phyloP scores from a whole-genome alignment of 2,797 vertebrate genomes.

The Alcedo atthis region DNA sequence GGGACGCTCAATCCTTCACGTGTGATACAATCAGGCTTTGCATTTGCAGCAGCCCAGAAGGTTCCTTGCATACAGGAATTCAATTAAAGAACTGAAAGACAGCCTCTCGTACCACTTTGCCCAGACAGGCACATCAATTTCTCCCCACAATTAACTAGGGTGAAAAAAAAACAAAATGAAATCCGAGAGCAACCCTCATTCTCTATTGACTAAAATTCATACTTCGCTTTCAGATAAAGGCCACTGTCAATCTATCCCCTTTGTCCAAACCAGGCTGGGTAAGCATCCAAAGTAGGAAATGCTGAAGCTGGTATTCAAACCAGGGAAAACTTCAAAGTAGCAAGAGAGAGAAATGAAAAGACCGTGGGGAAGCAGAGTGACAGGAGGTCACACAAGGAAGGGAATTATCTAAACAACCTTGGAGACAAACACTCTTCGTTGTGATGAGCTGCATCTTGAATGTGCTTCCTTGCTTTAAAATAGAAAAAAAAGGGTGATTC shows the following conservation, averaged over 20 bases:
- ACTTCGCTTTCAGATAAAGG: constrained; percentile 65
- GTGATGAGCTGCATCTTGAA: background rate
- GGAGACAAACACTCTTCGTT: background rate
- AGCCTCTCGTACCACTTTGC: background rate
- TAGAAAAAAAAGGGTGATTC: background rate
- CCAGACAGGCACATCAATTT: constrained; percentile 54
- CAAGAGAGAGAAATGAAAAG: background rate
- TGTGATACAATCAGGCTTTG: background rate
- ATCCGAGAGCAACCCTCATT: constrained; percentile 47
- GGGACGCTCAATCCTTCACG: background rate
- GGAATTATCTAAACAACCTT: background rate
- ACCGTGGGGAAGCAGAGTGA: background rate
- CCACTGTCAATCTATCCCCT: constrained; percentile 44
- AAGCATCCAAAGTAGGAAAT: background rate
- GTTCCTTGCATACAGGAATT: constrained; percentile 35
- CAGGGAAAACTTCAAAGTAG: constrained; percentile 9
- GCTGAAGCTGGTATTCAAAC: constrained; percentile 42
- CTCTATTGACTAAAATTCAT: constrained; percentile 37
- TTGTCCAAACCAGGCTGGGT: constrained; percentile 15
- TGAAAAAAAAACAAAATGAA: constrained; percentile 29
- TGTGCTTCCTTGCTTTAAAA: background rate
- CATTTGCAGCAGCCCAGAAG: background rate
- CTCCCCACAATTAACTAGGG: constrained; percentile 62
- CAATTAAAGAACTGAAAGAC: constrained; percentile 50
- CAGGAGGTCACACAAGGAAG: background rate